phyloP scores from a whole-genome alignment of 2,888 invertebrate species.

The Trichogramma evanescens region DNA sequence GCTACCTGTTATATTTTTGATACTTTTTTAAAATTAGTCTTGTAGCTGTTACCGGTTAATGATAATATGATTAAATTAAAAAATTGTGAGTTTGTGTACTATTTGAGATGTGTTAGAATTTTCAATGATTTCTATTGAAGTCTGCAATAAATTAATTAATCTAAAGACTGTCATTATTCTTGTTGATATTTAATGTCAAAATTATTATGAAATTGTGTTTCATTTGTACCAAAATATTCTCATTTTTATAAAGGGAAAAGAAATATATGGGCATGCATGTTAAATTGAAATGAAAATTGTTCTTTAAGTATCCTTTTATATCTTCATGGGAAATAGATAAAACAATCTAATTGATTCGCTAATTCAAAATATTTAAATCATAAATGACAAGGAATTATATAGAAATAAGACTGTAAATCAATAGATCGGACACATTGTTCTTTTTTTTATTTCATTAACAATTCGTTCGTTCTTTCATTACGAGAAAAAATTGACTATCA shows the following conservation, averaged over 20 bases:
- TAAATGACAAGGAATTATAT: no score
- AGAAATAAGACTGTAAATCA: no score
- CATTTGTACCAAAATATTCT: background rate
- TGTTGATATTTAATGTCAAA: background rate
- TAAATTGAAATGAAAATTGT: no score
- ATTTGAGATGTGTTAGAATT: background rate
- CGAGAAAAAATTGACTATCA: slow-evolving; percentile 40
- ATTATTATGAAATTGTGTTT: background rate
- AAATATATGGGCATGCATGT: no score
- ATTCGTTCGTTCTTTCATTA: slow-evolving; percentile 35
- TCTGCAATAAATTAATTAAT: no score
- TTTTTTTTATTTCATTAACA: background rate
- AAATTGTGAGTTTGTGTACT: background rate
- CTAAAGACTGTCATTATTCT: background rate
- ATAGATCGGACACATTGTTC: background rate
- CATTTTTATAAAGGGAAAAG: no score
- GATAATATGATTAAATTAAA: background rate
- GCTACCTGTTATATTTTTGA: background rate
- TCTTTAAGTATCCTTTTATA: no score
- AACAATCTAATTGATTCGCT: no score
- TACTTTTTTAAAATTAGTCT: background rate
- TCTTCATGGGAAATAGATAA: no score
- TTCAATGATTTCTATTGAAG: background rate
- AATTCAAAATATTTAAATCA: no score
- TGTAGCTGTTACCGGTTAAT: background rate